Evolutionary conservation across 2,888 invertebrate genomes (phyloP).

Genomic region (Rotaria socialis): DNA sequence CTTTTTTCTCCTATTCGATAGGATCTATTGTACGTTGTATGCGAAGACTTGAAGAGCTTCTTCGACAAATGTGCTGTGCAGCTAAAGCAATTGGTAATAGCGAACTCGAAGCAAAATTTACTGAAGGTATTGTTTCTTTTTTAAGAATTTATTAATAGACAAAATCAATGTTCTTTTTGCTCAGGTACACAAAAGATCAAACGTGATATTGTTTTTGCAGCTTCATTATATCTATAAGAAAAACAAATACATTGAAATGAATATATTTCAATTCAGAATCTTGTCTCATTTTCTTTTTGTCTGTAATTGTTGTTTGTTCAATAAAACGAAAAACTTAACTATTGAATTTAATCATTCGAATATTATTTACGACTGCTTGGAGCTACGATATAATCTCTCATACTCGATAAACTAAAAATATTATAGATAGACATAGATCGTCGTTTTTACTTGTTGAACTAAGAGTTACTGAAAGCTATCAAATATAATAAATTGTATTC

Average conservation of each 20-base stretch:
- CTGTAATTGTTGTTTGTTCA: background rate
- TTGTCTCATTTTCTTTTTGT: background rate
- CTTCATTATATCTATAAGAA: constrained; percentile 72
- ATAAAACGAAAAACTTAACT: background rate
- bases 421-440: too few species aligned
- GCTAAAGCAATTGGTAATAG: constrained; percentile 95
- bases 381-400: too few species aligned
- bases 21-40: constrained; percentile 75
- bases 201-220: constrained; percentile 98
- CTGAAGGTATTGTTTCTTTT: constrained; percentile 68
- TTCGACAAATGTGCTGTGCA: constrained; percentile 89
- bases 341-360: too few species aligned
- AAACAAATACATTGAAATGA: background rate
- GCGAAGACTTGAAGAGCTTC: constrained; percentile 87
- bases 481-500: too few species aligned
- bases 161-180: background rate
- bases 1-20: background rate
- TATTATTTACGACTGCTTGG: too few species aligned
- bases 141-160: too few species aligned
- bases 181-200: constrained; percentile 68
- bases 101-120: constrained; percentile 89
- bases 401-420: too few species aligned
- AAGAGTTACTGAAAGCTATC: too few species aligned
- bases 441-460: too few species aligned
- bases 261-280: background rate